A percentile compares a stretch with the other conserved stretches of the same genome.
Conservation (phyloP, 2,888 invertebrate species). For the Macrosiphum euphorbiae region DNA sequence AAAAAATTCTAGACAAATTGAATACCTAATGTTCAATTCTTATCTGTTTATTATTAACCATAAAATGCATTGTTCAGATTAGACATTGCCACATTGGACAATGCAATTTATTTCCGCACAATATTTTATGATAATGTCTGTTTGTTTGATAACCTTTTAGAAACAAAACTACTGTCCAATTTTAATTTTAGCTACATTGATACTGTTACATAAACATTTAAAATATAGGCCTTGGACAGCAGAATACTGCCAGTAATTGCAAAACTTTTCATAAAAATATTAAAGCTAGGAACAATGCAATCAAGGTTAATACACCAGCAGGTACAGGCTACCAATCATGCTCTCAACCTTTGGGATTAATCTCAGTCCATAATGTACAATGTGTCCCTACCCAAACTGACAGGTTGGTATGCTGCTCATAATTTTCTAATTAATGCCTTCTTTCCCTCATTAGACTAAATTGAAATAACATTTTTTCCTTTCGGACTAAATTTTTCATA, state of each 20-base stretch:
- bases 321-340: neutral
- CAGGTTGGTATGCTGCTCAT: neutral
- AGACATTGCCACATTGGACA: neutral
- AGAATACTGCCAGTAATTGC: neutral
- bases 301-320: neutral
- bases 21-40: neutral
- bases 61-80: neutral
- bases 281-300: neutral
- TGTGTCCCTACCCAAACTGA: no score
- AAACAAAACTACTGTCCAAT: neutral
- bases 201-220: neutral
- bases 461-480: neutral
- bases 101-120: neutral
- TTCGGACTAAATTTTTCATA: neutral
- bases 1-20: neutral
- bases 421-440: neutral
- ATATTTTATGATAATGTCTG: neutral
- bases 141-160: slow-evolving; percentile 29
- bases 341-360: neutral
- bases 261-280: neutral
- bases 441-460: neutral
- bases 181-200: neutral
- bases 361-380: neutral
- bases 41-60: neutral
- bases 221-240: neutral